Evolutionary conservation across 2,888 invertebrate genomes (phyloP), one percentile per base, ranked within the genome.

Genomic region (Amaurobius ferox): DNA sequence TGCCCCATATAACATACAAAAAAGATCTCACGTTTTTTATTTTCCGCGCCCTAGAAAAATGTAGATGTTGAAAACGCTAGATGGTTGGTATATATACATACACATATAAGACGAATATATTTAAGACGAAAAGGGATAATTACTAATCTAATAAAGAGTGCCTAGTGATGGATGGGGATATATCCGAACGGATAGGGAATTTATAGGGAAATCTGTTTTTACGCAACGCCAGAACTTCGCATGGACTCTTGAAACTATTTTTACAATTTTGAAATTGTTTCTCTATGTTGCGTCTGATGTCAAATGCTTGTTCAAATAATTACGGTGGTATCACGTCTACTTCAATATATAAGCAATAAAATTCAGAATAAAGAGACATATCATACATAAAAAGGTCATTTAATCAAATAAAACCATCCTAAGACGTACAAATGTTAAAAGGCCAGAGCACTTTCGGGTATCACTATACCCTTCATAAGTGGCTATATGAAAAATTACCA

Each of bases 21-120:
- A 61, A 23, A 28, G 29, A 28, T 29, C 48, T 48, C 64, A 19
- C 19, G 28, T 66, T 74, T 76, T 81, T 68, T 81, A 81, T 68
- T 64, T 68, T 66, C 66, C 72, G 80, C 74, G 77, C 83, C 71
- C 77, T 83, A 72, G 83, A 29, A 70, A 61, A 71, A 23, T 11
- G 48, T 83, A 83, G 83, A 66, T 71, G 39, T 76, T 48, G 73
- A 81, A 74, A 61, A 66, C 77, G 83, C 83, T 83, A 83, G 83
- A 83, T 23, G 55, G 67, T 79, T 44, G 72, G 66, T 72, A 79
- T 79, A 73, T 72, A 79, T 35, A 78, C 35, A 55, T 48, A 77
- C 26, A 71, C 23, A 61, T 28, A 39, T 19, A 35, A n/a, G n/a
- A n/a, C n/a, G n/a, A n/a, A n/a, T n/a, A n/a, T n/a, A n/a, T n/a